A percentile compares a stretch with the other conserved stretches of the same genome.
Conservation (phyloP, 2,113 vertebrate species). For the Lepus americanus region DNA sequence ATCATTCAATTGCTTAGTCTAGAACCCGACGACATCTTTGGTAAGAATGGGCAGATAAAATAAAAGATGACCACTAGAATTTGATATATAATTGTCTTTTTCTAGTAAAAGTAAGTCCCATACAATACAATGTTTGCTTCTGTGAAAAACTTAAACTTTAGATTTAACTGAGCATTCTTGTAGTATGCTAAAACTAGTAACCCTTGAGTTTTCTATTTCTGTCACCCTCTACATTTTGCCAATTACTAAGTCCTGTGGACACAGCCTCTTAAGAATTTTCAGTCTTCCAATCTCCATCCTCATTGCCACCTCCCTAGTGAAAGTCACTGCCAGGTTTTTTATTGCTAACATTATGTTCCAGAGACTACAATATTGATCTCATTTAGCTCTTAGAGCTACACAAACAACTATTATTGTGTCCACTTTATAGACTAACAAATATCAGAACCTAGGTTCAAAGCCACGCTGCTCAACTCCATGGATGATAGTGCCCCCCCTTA, state of each 20-base stretch:
- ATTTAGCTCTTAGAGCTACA: background rate
- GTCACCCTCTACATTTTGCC: fast-evolving
- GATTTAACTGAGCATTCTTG: background rate
- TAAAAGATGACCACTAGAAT: background rate
- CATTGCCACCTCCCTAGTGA: background rate
- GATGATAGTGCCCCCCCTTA: fast-evolving
- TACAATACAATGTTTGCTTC: background rate
- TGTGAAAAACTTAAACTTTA: background rate
- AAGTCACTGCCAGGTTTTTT: background rate
- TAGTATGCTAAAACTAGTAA: background rate
- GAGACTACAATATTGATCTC: background rate
- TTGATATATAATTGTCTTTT: background rate
- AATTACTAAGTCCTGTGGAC: background rate
- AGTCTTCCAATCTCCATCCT: background rate
- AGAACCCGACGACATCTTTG: background rate
- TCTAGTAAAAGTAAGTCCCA: background rate
- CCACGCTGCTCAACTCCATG: background rate
- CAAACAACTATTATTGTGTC: background rate
- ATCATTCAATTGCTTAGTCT: background rate
- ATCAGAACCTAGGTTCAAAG: background rate
- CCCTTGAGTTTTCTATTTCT: background rate
- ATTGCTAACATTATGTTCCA: fast-evolving
- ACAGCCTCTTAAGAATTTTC: background rate
- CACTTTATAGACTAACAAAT: background rate
- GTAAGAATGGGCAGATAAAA: background rate